Conservation (phyloP, 2,797 vertebrate species). For the Rhadinocentrus ornatus region DNA sequence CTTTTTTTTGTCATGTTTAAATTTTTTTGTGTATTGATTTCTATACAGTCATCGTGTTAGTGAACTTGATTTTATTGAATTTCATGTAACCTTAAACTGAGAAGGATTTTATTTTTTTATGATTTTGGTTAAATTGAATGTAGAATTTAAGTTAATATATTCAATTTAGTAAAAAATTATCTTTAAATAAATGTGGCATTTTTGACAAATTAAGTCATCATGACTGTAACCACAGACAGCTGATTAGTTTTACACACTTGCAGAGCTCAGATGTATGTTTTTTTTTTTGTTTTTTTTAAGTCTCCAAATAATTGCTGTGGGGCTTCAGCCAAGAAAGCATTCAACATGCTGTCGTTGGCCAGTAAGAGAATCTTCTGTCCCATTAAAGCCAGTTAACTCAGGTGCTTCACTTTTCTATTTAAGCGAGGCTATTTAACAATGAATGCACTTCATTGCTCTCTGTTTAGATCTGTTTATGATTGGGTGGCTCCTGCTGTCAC, state of each 20-base stretch:
- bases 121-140: slow-evolving; percentile 62
- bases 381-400: slow-evolving; percentile 69
- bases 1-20: slow-evolving; percentile 26
- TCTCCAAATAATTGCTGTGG: slow-evolving; percentile 30
- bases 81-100: slow-evolving; percentile 33
- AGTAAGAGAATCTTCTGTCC: slow-evolving; percentile 37
- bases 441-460: slow-evolving; percentile 60
- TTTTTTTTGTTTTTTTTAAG: slow-evolving; percentile 18
- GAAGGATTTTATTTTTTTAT: slow-evolving; percentile 47
- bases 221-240: slow-evolving; percentile 29
- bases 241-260: slow-evolving; percentile 38
- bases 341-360: slow-evolving; percentile 31
- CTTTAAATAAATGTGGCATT: slow-evolving; percentile 66
- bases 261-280: slow-evolving; percentile 28
- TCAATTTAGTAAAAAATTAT: slow-evolving; percentile 63
- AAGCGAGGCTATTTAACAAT: slow-evolving; percentile 43
- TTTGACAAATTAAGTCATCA: slow-evolving; percentile 48
- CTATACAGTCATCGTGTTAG: slow-evolving; percentile 55
- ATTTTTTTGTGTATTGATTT: slow-evolving; percentile 33
- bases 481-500: slow-evolving; percentile 30
- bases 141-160: slow-evolving; percentile 69
- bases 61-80: slow-evolving; percentile 49
- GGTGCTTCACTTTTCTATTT: slow-evolving; percentile 67
- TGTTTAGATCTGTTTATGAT: slow-evolving; percentile 30
- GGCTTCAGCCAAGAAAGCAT: slow-evolving; percentile 33